Base-by-base conservation (phyloP, 2,888 invertebrate species). In the Drosophila subsilvestris region DNA sequence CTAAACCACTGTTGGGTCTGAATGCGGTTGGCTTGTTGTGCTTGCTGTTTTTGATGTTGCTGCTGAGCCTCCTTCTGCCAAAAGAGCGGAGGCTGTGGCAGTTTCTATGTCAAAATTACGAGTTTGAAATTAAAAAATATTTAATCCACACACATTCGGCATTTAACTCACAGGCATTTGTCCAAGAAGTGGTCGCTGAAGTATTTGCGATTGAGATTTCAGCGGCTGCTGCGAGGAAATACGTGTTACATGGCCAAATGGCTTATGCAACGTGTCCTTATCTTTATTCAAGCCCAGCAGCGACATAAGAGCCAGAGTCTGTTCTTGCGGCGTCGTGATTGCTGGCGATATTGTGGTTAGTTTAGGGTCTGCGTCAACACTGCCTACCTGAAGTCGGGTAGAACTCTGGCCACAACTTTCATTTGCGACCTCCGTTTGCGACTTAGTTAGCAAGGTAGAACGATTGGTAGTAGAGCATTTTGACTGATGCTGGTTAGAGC, bases 61-160 rank as follows among this genome's bases (percentile, higher is more conserved):
- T 76, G 56, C 54, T 77, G 75, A 14, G 84, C 84, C 62, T 80
- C 84, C 20, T 71, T 56, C n/a, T 76, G 75, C 89, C 89, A 89
- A 56, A 76, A 80, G 6, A 80, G 63, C 20, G 89, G 89, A n/a
- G 89, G 89, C 60, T 87, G 80, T 5, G 89, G 89, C 47, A 89
- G 57, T 48, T 83, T 88, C 80, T 86, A 18, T 1, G 59, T 22
- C 12, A 17, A 8, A n/a, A 7, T n/a, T 10, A 20, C 27, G 12
- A 43, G 43, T 22, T 17, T 57, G 8, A 10, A 18, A 10, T 22
- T 4, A 1, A 9, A 7, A 17, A 18, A 20, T 8, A 12, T 20
- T 27, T 2, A 12, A 18, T 12, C 14, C 14, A 18, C 18, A 32
- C 18, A 17, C 17, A 20, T 37, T 32, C 10, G 7, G 12, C 12